phyloP scores from a whole-genome alignment of 2,888 invertebrate species.

The Euzophera pinguis region DNA sequence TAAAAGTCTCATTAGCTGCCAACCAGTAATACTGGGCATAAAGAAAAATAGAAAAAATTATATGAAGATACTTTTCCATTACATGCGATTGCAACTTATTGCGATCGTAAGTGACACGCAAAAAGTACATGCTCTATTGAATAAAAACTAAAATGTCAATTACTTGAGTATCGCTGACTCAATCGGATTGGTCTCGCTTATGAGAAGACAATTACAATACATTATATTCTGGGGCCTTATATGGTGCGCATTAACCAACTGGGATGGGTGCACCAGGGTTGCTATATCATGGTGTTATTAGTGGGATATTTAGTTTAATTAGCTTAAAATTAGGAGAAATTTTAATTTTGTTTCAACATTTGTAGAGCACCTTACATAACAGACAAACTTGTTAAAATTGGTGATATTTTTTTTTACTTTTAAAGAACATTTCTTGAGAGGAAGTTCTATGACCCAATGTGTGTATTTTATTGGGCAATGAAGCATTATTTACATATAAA shows the following conservation, averaged over 20 bases:
- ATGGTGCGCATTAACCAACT: constrained; percentile 50
- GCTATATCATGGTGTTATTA: constrained; percentile 11
- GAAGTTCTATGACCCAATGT: too few relatives aligned
- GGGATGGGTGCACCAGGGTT: constrained; percentile 30
- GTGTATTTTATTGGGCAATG: too few relatives aligned
- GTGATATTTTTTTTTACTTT: too few relatives aligned
- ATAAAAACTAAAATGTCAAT: constrained; percentile 54
- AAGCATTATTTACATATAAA: too few relatives aligned
- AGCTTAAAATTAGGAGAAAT: not conserved
- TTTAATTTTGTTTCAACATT: too few relatives aligned
- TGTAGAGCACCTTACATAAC: too few relatives aligned
- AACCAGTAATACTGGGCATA: not conserved
- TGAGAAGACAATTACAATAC: constrained; percentile 75
- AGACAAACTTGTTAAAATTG: too few relatives aligned
- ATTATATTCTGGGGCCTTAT: constrained; percentile 69
- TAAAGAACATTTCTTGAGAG: too few relatives aligned
- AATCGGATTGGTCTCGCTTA: constrained; percentile 61
- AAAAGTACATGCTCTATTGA: constrained; percentile 13
- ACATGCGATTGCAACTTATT: constrained; percentile 1
- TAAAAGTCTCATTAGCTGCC: not conserved
- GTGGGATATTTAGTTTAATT: not conserved
- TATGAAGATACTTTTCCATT: constrained; percentile 6
- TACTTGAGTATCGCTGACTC: constrained; percentile 66
- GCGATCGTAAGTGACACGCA: constrained; percentile 6
- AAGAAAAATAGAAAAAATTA: not conserved